Evolutionary conservation across 2,797 vertebrate genomes (phyloP), one percentile per base, ranked within the genome.

Genomic region (Acropternis orthonyx): DNA sequence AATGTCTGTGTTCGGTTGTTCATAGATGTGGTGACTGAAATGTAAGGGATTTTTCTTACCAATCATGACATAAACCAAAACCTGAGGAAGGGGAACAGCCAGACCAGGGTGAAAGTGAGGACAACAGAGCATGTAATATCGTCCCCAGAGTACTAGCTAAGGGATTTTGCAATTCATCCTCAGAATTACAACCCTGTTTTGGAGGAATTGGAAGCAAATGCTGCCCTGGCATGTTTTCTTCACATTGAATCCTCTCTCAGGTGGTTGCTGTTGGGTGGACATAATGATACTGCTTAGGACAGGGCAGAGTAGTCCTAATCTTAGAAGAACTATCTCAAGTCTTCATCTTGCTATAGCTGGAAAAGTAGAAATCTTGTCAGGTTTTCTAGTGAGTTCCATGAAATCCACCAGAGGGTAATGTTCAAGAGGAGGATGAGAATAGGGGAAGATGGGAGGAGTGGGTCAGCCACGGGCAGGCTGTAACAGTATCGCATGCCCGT

Each of bases 401-500:
- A 66, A 62, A 80, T 44, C 73, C 36, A 69, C 2, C 9, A 63
- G 63, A 74, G 69, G 28, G 21, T 30, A 28, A 51, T 6, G 4
- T 28, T 75, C 46, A 79, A 28, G 62, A 72, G 18, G 30, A 69
- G n/a, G 20, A 37, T 26, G 12, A 74, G 46, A 81, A 18, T 6
- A 11, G 39, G 15, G 46, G 12, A 13, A 52, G 41, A 5, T 22
- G 21, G 14, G 6, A 87, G 21, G 46, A 85, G 11, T 3, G 18
- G 23, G 18, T 51, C 36, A 49, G 37, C 22, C 14, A 19, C 12
- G n/a, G 36, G 18, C 23, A 65, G 51, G 44, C 18, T 30, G 15
- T 14, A 5, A 46, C 22, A 62, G 15, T 41, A 34, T 9, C 23
- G 7, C 3, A 8, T 17, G 16, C 7, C 9, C 4, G 1, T 7